Base-by-base conservation (phyloP, 30 jellyfish, hydroid and myxozoan species). In the Sanderia malayensis region DNA sequence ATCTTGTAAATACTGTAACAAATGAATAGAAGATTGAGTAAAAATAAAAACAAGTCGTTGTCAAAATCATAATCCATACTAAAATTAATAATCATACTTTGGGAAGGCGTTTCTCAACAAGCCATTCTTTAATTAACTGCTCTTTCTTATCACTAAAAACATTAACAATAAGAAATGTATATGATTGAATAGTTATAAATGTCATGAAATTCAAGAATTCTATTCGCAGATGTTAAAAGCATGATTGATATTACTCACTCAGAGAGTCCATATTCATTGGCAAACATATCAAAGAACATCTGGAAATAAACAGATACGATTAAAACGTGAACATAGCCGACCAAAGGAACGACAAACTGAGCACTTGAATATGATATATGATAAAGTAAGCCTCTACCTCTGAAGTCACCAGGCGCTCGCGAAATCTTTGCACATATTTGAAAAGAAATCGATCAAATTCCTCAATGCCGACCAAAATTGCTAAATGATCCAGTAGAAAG, bases 361-460 rank as follows among this genome's bases (percentile, higher is more conserved):
- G n/a, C 11, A 41, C 55, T 41, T 41, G 55, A 6, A 8, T 15
- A 6, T 8, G 55, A 6, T 41, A 41, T 8, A 41, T 6, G 8
- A 6, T 15, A 41, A 41, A 41, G 15, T 41, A 41, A 41, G 15
- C 8, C 55, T 41, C 27, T 71, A 86, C 96, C 92, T 86, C 96
- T 44, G 92, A 86, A 9, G 83, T 76, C 27, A 86, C 96, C 23
- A 86, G 92, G 64, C 80, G 44, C 60, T 76, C 92, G 47, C 46
- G 65, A 80, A 63, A 86, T 46, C 31, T 47, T 6, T 76, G 66
- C 8, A 86, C 73, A 62, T 86, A 86, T 13, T 37, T 37, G 52
- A 37, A 37, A 13, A 37, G 52, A 37, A 37, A 37, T 6, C 52
- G 52, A 37, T 37, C 52, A 37, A 37, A 37, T 37, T 37, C 52